A percentile compares a stretch with the other conserved stretches of the same genome.
Conservation (phyloP, 2,888 invertebrate species). For the Dione juno region DNA sequence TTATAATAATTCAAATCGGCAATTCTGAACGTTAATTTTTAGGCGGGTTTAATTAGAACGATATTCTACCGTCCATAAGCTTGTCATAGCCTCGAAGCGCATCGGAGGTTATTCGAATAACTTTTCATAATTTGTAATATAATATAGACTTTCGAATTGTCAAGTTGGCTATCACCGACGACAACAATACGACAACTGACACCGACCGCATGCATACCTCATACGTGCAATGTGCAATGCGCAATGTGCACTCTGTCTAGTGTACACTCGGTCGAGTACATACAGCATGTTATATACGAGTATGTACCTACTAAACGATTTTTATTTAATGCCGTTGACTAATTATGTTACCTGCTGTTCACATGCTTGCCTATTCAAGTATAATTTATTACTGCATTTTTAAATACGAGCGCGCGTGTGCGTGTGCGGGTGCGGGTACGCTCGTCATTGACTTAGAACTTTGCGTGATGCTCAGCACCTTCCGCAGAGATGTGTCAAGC, state of each 20-base stretch:
- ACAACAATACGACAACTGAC: not conserved
- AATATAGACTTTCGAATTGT: conserved; percentile 8
- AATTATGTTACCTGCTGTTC: not conserved
- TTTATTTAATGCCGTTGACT: not conserved
- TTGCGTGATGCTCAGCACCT: too few species aligned
- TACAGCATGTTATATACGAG: not conserved
- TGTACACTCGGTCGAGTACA: not conserved
- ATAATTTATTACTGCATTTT: too few species aligned
- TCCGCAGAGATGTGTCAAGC: too few species aligned
- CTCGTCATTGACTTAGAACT: not conserved
- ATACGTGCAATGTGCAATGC: too few species aligned
- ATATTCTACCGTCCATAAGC: not conserved
- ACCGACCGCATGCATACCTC: not conserved
- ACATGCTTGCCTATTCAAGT: not conserved
- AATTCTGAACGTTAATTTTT: not conserved
- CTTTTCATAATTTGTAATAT: not conserved
- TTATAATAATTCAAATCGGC: not conserved
- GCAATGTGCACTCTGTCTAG: not conserved
- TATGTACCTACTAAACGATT: not conserved
- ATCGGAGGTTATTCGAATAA: not conserved
- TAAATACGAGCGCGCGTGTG: too few species aligned
- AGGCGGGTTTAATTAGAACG: not conserved
- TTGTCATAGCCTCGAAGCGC: not conserved
- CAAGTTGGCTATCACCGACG: not conserved
- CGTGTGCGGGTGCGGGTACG: too few species aligned